phyloP scores from a whole-genome alignment of 2,797 vertebrate species.

The Sarcoramphus papa region DNA sequence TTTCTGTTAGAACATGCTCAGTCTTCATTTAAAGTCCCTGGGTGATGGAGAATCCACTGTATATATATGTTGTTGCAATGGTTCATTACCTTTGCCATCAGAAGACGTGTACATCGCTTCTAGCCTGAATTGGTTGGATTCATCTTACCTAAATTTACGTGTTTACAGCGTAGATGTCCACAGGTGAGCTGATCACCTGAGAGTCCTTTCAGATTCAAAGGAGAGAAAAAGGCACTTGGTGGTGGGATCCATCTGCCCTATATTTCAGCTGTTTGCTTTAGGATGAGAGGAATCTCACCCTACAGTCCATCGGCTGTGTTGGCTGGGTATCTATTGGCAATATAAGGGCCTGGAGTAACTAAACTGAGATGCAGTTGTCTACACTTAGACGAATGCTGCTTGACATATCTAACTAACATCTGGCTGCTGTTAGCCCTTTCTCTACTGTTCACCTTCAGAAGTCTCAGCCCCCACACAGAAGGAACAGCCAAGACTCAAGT shows the following conservation, averaged over 20 bases:
- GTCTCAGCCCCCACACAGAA: not conserved
- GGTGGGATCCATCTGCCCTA: not conserved
- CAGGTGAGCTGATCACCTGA: not conserved
- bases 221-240: not conserved
- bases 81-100: constrained; percentile 6
- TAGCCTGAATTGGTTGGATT: not conserved
- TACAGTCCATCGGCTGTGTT: not conserved
- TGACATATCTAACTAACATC: not conserved
- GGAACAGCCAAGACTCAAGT: not conserved
- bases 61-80: not conserved
- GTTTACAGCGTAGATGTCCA: not conserved
- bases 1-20: not conserved
- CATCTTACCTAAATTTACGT: not conserved
- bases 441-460: not conserved
- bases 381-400: not conserved
- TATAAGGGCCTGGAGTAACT: not conserved
- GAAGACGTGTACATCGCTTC: not conserved
- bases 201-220: not conserved
- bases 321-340: not conserved
- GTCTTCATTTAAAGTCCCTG: not conserved
- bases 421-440: not conserved
- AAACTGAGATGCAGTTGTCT: not conserved
- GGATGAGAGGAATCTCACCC: not conserved
- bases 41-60: not conserved
- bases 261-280: not conserved